Base-by-base conservation (phyloP, 2,113 vertebrate genomes). In the Cyrtonyx montezumae region DNA sequence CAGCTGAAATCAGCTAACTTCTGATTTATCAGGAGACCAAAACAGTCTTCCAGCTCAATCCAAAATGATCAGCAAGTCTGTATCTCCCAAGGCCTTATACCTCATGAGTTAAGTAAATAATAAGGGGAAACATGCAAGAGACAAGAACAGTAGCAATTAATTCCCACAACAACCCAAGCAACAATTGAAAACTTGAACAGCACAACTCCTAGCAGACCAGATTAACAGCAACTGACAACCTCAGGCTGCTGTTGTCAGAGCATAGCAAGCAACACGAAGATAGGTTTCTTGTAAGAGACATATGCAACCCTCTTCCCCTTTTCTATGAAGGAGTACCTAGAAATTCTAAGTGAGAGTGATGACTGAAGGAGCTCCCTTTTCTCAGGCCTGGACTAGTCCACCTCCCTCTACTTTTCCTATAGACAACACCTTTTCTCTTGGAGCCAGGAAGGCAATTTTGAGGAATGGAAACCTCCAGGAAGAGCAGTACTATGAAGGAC, bases 121-220 rank as follows among this genome's bases (percentile, higher is more conserved):
- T 1, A 65, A 37, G 19, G 21, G 5, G 56, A 91, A 76, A 68
- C 17, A 28, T 53, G 43, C 10, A 42, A 37, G 40, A 40, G 22
- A 19, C 9, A 30, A n/a, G 17, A 55, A 36, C 43, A 79, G 34
- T 6, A 42, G 21, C 9, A n/a, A 49, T 3, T 32, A 23, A 23
- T 45, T 88, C 51, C 71, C 9, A 0, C 26, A 86, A 86, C 15
- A 90, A 46, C 3, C 36, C 63, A 80, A 83, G 14, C 1, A 2
- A 36, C 30, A 69, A 53, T 8, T 26, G 70, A 66, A 74, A 80
- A 15, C 26, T 75, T 51, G 6, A 37, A 73, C 14, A 46, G n/a
- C 0, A 0, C 32, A 75, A 71, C 34, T 67, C 46, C 59, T 34
- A 78, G 51, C 3, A 34, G 11, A 6, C 28, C 22, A 4, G 40